Evolutionary conservation across 92 coral and sea anemone genomes (phyloP), one percentile per base, ranked within the genome.

Genomic region (Parazoanthus swiftii): DNA sequence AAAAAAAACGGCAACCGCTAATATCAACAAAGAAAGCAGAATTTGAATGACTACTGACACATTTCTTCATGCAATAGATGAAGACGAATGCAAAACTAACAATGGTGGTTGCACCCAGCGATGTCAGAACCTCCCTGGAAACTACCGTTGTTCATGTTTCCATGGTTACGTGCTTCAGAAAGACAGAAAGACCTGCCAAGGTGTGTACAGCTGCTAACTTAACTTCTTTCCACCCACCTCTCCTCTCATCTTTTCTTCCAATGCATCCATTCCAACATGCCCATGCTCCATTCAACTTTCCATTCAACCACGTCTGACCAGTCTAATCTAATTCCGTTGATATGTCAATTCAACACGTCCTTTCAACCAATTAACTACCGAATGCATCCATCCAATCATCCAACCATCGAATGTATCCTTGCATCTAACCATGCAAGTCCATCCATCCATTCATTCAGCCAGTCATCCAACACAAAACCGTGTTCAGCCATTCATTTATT

Each of bases 71-170:
- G 58, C 51, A 63, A 38, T 78, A 95, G 98, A 95, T 81, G 98
- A 95, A 38, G 83, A 95, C 38, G 98, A 95, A 77, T 95, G 98
- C 91, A 91, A 88, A 59, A 73, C 86, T 5, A 74, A 90, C 29
- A 95, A 95, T 80, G 98, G 98, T 11, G 98, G 96, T 10, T 95
- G 98, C 88, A 86, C 89, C 76, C 98, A 95, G 77, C 82, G 86
- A 44, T 95, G 98, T 42, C 93, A 93, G 50, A 95, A 95, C 72
- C 82, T 89, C 43, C 98, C 96, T 9, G 98, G 98, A 38, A 95
- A 93, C 89, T 95, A 91, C 80, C 95, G 98, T 56, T 95, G 98
- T 51, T 91, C 98, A 1, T 95, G 98, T 81, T 88, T 82, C 67
- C 85, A 89, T 80, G 98, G 98, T 51, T 95, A 81, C 82, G 87